Evolutionary conservation across 1,140 invertebrate species (phyloP), one percentile per base, ranked within the genome.

Genomic region (Drosophila ohnishii): DNA sequence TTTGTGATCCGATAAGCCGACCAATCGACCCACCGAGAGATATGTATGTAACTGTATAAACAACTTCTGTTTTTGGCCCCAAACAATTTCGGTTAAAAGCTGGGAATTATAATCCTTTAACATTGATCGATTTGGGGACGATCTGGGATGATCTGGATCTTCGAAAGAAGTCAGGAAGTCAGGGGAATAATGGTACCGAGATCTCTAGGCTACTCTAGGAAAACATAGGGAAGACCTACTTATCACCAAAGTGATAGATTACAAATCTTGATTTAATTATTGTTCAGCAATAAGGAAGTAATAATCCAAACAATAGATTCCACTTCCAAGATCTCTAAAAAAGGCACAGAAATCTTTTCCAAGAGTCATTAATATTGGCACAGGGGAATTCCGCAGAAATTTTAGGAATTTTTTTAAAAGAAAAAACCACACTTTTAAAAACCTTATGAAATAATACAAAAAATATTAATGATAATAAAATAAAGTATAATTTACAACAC

Each of bases 1-100:
- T 65, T 69, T 69, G 65, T 47, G 61, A 66, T 42, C 35, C 61
- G 65, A 69, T 69, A 67, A 67, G 65, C 28, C n/a, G 19, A 34
- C 59, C 60, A 45, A 40, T 32, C 48, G 28, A 53, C 50, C 30
- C 10, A 51, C 59, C 44, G 45, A n/a, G 9, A 30, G 14, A 50
- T 30, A 30, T 30, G n/a, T 37, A 11, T 35, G 25, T 44, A 65
- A n/a, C 22, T 53, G 9, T 69, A 69, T 66, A 53, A 69, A 69
- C 61, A 69, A 65, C 50, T 44, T 69, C 13, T 66, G 61, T 30
- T 69, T 66, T 51, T 47, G 65, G 39, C 28, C 19, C 6, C 32
- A 50, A 50, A 34, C 60, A 62, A 66, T 10, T 64, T 64, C 1
- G 25, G 39, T 8, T 28, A 25, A 28, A 8, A 34, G 0, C 34